Conservation (phyloP, 1,140 invertebrate species). For the Drosophila tropicalis region DNA sequence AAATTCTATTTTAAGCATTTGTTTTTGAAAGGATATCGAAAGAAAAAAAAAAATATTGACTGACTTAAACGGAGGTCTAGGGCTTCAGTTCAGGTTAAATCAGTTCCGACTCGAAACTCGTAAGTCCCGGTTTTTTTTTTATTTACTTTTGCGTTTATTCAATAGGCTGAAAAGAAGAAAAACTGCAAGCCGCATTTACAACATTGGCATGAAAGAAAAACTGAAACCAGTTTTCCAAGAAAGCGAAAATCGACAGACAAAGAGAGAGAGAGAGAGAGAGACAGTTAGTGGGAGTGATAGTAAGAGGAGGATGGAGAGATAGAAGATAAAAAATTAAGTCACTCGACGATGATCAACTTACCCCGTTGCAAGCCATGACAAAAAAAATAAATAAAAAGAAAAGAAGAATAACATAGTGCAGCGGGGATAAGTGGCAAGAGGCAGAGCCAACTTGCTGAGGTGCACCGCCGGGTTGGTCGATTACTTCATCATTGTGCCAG, state of each 20-base stretch:
- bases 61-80: slow-evolving; percentile 47
- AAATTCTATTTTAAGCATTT: neutral
- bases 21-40: neutral
- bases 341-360: slow-evolving; percentile 53
- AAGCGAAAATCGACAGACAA: slow-evolving; percentile 28
- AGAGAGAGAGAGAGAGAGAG: neutral
- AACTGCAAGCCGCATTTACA: slow-evolving; percentile 39
- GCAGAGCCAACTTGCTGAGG: neutral
- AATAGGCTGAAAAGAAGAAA: slow-evolving; percentile 12
- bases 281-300: neutral
- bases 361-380: slow-evolving; percentile 33
- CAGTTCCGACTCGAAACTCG: slow-evolving; percentile 27
- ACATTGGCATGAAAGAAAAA: slow-evolving; percentile 56
- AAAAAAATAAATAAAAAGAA: neutral
- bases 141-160: neutral
- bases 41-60: neutral
- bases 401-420: neutral
- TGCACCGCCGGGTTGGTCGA: slow-evolving; percentile 34
- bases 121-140: slow-evolving; percentile 39
- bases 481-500: slow-evolving; percentile 65
- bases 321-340: slow-evolving; percentile 68
- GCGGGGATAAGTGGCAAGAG: neutral
- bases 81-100: slow-evolving; percentile 28
- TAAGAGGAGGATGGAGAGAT: slow-evolving; percentile 8
- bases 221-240: slow-evolving; percentile 65